Conservation (phyloP, 2,113 vertebrate genomes). For the Anser brachyrhynchus region DNA sequence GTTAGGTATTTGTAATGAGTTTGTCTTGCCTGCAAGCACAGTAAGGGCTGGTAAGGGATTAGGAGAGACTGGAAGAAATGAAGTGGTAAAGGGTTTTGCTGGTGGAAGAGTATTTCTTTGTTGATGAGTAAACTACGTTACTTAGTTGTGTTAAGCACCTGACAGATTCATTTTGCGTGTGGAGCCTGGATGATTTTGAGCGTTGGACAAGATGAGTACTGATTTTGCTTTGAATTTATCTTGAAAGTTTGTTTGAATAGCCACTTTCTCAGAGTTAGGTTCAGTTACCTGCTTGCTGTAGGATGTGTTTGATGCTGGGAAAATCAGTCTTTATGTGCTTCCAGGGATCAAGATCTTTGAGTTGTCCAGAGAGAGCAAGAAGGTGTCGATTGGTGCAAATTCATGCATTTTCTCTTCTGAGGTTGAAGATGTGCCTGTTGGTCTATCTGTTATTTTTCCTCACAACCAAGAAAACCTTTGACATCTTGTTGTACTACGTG, state of each 20-base stretch:
- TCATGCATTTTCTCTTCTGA: not conserved
- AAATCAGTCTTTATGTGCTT: not conserved
- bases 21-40: not conserved
- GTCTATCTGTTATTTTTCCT: not conserved
- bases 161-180: not conserved
- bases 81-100: not conserved
- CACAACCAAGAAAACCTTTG: not conserved
- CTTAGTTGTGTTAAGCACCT: not conserved
- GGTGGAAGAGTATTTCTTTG: slow-evolving; percentile 32
- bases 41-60: not conserved
- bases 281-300: not conserved
- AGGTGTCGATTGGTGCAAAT: not conserved
- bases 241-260: not conserved
- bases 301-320: not conserved
- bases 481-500: accelerated
- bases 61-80: not conserved
- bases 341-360: not conserved
- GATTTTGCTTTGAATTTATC: not conserved
- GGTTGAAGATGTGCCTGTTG: accelerated
- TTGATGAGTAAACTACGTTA: not conserved
- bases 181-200: not conserved
- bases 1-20: not conserved
- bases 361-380: not conserved
- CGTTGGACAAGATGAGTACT: not conserved
- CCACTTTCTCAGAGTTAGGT: not conserved